These are phyloP conservation scores for Clarias gariepinus DNA, from an alignment of 2,113 vertebrate genomes.

Conservation along the genomic window DNA sequence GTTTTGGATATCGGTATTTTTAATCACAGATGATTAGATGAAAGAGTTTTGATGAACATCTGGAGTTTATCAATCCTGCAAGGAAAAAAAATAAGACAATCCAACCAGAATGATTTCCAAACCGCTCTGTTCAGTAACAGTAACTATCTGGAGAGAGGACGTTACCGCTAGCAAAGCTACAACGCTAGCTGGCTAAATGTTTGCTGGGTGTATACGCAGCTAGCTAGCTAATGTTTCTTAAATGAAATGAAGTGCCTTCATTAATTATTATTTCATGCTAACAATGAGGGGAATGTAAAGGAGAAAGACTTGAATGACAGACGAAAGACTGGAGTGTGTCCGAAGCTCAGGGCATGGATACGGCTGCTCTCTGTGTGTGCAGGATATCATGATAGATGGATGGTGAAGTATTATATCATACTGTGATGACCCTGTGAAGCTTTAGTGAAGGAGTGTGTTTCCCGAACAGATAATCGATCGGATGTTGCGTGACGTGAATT, in stretches of 20 bases:
- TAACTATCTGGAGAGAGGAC: not conserved
- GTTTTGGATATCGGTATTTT: not conserved
- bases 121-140: not conserved
- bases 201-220: not conserved
- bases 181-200: not conserved
- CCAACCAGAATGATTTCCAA: not conserved
- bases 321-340: not conserved
- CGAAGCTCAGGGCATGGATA: not conserved
- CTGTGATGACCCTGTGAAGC: not conserved
- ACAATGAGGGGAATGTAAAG: not conserved
- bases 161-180: not conserved
- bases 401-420: not conserved
- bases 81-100: not conserved
- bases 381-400: not conserved
- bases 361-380: not conserved
- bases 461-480: not conserved
- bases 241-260: not conserved
- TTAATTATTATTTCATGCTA: not conserved
- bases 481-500: not conserved
- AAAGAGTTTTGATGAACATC: not conserved
- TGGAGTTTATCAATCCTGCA: not conserved
- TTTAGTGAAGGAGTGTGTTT: not conserved
- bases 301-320: not conserved
- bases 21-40: constrained; percentile 10
- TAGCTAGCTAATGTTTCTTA: not conserved